Evolutionary conservation across 30 jellyfish, hydroid and myxozoan species (phyloP).

Genomic region (Phacellophora camtschatica): DNA sequence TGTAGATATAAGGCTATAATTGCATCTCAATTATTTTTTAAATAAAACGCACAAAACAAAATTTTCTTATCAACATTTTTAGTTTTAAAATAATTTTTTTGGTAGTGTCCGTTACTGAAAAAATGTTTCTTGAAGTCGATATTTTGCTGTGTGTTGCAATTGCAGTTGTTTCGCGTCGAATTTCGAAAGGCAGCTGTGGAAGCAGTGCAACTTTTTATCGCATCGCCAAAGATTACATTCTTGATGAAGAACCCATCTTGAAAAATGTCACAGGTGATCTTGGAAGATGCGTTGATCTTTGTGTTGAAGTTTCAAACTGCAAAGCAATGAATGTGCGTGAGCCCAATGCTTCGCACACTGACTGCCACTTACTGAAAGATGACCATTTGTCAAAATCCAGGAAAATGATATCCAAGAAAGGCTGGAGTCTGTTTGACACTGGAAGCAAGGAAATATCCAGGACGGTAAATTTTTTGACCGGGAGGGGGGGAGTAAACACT

Average conservation of each 20-base stretch:
- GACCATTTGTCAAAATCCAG: conserved; percentile 37
- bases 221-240: conserved; percentile 9
- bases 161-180: too few species aligned
- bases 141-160: too few species aligned
- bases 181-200: conserved; percentile 20
- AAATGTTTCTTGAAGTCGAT: too few species aligned
- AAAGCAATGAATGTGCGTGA: conserved; percentile 9
- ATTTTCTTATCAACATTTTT: too few species aligned
- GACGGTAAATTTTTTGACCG: conserved; percentile 4
- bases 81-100: too few species aligned
- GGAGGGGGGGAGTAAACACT: too few species aligned
- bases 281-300: conserved; percentile 1
- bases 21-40: too few species aligned
- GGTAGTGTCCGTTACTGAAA: too few species aligned
- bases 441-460: conserved; percentile 25
- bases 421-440: conserved; percentile 24
- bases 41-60: too few species aligned
- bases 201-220: conserved; percentile 36
- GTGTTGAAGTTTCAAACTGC: conserved; percentile 12
- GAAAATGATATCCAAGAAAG: conserved; percentile 6
- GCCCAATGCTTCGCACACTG: not conserved
- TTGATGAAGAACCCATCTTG: conserved; percentile 21
- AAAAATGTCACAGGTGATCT: conserved; percentile 13
- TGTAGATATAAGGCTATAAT: too few species aligned
- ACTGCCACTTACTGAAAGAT: conserved; percentile 24